Evolutionary conservation across 2,888 invertebrate species (phyloP).

Genomic region (Herminia tarsipennalis): DNA sequence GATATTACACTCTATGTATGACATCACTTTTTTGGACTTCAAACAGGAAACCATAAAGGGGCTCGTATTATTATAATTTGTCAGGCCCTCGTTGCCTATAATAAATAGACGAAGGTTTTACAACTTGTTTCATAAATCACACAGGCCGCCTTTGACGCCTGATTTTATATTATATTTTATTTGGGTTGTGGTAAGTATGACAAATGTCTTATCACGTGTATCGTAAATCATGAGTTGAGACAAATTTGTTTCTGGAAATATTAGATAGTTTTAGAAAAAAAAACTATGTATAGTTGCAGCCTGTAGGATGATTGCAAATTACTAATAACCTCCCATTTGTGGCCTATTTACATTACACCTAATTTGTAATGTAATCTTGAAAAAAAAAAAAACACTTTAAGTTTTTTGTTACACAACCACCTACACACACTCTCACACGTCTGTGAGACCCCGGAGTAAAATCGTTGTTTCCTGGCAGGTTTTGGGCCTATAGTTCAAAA

Average conservation of each 20-base stretch:
- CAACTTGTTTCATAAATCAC: slow-evolving; percentile 45
- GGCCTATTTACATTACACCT: background rate
- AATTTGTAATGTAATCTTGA: background rate
- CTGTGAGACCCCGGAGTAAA: too few species aligned
- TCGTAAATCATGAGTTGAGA: slow-evolving; percentile 38
- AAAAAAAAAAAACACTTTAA: too few species aligned
- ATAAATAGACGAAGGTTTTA: slow-evolving; percentile 38
- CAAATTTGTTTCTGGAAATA: slow-evolving; percentile 26
- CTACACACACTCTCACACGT: too few species aligned
- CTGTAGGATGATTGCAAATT: too few species aligned
- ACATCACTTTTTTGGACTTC: background rate
- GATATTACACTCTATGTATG: background rate
- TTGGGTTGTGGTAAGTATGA: slow-evolving; percentile 35
- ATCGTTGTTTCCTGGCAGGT: too few species aligned
- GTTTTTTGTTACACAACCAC: too few species aligned
- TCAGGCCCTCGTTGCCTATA: slow-evolving; percentile 35
- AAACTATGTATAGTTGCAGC: slow-evolving; percentile 35
- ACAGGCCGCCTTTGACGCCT: slow-evolving; percentile 37
- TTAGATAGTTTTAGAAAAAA: slow-evolving; percentile 16
- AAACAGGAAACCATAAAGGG: slow-evolving; percentile 1
- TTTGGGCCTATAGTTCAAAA: too few species aligned
- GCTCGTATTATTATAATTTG: slow-evolving; percentile 36
- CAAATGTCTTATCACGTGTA: slow-evolving; percentile 34
- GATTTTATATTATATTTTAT: slow-evolving; percentile 46
- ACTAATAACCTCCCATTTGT: too few species aligned